Conservation (phyloP, 2,888 invertebrate genomes). For the Yponomeuta malinellus region DNA sequence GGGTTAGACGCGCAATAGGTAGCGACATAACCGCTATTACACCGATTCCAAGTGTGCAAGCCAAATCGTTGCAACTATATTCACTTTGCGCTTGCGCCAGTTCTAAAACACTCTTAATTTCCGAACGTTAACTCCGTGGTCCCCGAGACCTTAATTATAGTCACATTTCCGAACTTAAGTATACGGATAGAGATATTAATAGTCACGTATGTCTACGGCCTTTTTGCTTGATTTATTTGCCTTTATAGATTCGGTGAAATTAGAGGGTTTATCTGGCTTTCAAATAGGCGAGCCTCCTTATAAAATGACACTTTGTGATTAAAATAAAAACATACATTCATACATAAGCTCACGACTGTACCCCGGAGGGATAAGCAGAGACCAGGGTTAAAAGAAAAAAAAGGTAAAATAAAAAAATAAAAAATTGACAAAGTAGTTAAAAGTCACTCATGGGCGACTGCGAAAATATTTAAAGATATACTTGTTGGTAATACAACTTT, state of each 20-base stretch:
- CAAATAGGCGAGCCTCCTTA: background rate
- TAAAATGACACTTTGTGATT: background rate
- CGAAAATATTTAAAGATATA: too few relatives aligned
- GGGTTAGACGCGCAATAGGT: too few relatives aligned
- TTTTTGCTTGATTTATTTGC: conserved; percentile 69
- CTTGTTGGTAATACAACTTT: too few relatives aligned
- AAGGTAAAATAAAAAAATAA: too few relatives aligned
- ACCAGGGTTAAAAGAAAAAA: too few relatives aligned
- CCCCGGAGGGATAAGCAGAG: too few relatives aligned
- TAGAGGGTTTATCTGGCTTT: conserved; percentile 45
- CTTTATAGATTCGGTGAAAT: conserved; percentile 65
- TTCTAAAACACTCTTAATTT: conserved; percentile 61
- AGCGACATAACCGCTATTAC: background rate
- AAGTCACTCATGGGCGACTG: too few relatives aligned
- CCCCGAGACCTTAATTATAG: conserved; percentile 64
- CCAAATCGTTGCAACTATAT: conserved; percentile 4
- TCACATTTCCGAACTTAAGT: conserved; percentile 62
- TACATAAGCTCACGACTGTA: too few relatives aligned
- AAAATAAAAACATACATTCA: background rate
- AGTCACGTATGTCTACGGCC: conserved; percentile 53
- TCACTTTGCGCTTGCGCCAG: conserved; percentile 13
- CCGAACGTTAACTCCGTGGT: conserved; percentile 52
- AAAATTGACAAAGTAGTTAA: too few relatives aligned
- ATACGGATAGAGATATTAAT: conserved; percentile 75
- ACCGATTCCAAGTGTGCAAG: background rate